Conservation (phyloP, 2,888 invertebrate genomes). For the Limnephilus auricula region DNA sequence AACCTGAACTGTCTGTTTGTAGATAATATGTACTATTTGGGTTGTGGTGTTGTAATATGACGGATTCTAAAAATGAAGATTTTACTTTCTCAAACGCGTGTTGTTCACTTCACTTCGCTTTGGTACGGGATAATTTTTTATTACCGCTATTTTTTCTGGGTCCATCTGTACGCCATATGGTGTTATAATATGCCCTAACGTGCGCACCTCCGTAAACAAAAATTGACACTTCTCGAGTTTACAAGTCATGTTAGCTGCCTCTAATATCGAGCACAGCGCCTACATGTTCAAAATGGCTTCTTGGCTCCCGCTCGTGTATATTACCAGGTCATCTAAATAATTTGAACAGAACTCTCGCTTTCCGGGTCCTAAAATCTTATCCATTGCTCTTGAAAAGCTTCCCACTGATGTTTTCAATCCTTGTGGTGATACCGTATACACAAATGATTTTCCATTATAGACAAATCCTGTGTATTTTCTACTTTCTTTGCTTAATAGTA, state of each 20-base stretch:
- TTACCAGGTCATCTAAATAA: slow-evolving; percentile 19
- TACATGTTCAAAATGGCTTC: slow-evolving; percentile 42
- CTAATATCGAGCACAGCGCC: background rate
- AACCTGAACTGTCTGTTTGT: slow-evolving; percentile 65
- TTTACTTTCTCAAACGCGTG: slow-evolving; percentile 65
- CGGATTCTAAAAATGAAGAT: slow-evolving; percentile 57
- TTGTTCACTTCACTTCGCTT: slow-evolving; percentile 65
- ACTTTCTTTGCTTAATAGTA: slow-evolving; percentile 42
- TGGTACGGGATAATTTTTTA: slow-evolving; percentile 66
- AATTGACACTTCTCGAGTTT: slow-evolving; percentile 56
- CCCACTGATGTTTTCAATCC: slow-evolving; percentile 67
- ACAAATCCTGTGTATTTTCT: slow-evolving; percentile 63
- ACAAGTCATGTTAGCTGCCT: slow-evolving; percentile 61
- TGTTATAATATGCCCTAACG: slow-evolving; percentile 51
- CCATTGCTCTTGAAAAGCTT: slow-evolving; percentile 67
- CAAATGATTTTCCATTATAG: too few relatives aligned
- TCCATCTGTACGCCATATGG: slow-evolving; percentile 64
- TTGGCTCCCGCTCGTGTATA: background rate
- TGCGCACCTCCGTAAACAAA: background rate
- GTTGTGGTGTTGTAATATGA: slow-evolving; percentile 62
- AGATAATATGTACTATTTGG: slow-evolving; percentile 62
- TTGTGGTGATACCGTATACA: slow-evolving; percentile 66
- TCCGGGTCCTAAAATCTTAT: slow-evolving; percentile 67
- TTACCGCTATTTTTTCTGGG: slow-evolving; percentile 61
- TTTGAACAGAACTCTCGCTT: slow-evolving; percentile 52